These are phyloP conservation scores for Bungarus multicinctus DNA, from an alignment of 2,113 vertebrate genomes.

Conservation along the genomic window DNA sequence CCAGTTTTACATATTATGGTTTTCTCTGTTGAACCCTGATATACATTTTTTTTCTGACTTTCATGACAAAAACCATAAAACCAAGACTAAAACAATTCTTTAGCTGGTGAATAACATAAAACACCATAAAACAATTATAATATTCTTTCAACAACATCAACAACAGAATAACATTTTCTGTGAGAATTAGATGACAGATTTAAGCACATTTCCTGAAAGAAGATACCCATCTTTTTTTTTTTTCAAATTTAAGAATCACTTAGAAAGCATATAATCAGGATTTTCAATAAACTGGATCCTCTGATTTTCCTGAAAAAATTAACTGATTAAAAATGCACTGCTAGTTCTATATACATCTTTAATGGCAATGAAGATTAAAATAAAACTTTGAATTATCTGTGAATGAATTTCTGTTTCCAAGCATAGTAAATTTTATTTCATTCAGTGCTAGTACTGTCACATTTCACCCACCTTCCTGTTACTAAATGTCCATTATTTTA, in stretches of 20 bases:
- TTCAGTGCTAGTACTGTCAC: slow-evolving; percentile 2
- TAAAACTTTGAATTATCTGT: neutral
- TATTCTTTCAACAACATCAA: neutral
- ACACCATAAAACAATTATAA: neutral
- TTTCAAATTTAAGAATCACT: neutral
- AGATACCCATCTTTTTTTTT: no score
- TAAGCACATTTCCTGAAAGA: neutral
- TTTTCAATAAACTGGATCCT: neutral
- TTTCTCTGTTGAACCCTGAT: neutral
- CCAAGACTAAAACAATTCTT: neutral
- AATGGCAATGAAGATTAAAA: neutral
- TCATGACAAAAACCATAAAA: neutral
- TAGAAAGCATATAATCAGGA: neutral
- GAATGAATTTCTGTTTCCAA: slow-evolving; percentile 4
- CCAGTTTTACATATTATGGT: neutral
- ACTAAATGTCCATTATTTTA: slow-evolving; percentile 38
- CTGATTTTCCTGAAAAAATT: neutral
- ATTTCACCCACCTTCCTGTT: neutral
- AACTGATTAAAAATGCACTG: neutral
- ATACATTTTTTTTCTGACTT: neutral
- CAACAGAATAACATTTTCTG: neutral
- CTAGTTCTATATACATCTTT: neutral
- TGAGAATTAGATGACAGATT: neutral
- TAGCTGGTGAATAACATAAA: neutral
- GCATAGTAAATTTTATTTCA: slow-evolving; percentile 26